phyloP scores from a whole-genome alignment of 2,113 vertebrate genomes.

The Sinocyclocheilus grahami region DNA sequence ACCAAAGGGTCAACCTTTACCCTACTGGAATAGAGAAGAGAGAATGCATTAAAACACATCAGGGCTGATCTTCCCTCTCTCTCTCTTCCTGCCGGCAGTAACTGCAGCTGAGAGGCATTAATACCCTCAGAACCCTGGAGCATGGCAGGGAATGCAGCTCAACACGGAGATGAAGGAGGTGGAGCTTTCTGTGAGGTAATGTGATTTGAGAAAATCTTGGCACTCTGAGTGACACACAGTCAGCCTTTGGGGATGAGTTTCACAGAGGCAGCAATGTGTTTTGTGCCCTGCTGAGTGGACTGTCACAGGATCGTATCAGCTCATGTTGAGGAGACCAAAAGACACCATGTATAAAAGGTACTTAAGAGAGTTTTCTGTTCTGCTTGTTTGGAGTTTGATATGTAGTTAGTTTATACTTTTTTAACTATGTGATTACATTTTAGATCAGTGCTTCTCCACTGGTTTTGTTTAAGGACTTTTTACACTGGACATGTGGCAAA shows the following conservation, averaged over 20 bases:
- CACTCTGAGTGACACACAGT: slow-evolving; percentile 24
- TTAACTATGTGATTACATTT: neutral
- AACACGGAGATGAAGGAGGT: slow-evolving; percentile 46
- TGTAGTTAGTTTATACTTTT: neutral
- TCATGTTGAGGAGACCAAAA: slow-evolving; percentile 38
- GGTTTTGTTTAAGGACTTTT: neutral
- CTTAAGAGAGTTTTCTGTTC: slow-evolving; percentile 16
- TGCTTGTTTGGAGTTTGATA: neutral
- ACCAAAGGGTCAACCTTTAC: slow-evolving; percentile 11
- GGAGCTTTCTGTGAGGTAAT: slow-evolving; percentile 52
- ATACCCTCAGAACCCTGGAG: slow-evolving; percentile 43
- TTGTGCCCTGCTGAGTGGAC: slow-evolving; percentile 43
- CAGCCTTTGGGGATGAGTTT: slow-evolving; percentile 42
- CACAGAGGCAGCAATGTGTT: slow-evolving; percentile 44
- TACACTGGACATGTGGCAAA: neutral
- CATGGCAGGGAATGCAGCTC: slow-evolving; percentile 36
- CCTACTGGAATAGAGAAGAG: neutral
- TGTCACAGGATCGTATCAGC: slow-evolving; percentile 30
- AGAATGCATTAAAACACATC: slow-evolving; percentile 10
- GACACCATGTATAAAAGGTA: slow-evolving; percentile 38
- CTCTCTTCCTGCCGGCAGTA: slow-evolving; percentile 30
- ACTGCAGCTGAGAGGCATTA: slow-evolving; percentile 38
- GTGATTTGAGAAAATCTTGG: slow-evolving; percentile 47
- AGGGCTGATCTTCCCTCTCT: neutral
- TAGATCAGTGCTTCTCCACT: neutral